These are phyloP conservation scores for Carcharodon carcharias DNA, from an alignment of 2,797 vertebrate species.

Conservation along the genomic window DNA sequence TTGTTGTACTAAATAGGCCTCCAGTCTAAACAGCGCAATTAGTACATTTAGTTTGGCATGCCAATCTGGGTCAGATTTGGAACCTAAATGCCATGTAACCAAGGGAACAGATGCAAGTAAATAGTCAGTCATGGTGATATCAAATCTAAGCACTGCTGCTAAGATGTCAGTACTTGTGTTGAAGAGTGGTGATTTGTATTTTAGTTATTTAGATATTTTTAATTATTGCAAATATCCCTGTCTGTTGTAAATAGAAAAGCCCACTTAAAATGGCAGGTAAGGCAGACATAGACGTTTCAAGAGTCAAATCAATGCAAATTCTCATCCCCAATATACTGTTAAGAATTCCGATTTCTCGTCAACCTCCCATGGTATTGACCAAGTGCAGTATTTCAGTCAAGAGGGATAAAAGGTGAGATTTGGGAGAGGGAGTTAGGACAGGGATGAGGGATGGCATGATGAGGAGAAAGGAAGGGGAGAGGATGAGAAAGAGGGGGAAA, in stretches of 20 bases:
- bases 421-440: neutral
- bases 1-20: neutral
- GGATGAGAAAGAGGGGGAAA: too few relatives aligned
- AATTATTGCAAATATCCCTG: neutral
- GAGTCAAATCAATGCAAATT: neutral
- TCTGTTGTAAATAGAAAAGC: neutral
- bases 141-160: neutral
- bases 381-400: neutral
- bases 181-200: neutral
- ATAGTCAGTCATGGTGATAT: neutral
- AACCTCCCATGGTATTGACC: neutral
- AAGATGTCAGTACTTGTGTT: neutral
- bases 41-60: neutral
- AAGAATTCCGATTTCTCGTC: neutral
- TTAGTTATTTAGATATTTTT: neutral
- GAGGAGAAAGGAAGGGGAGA: neutral
- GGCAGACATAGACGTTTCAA: neutral
- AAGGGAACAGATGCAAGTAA: neutral
- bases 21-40: neutral
- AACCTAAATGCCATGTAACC: neutral
- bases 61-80: neutral
- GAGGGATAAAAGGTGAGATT: neutral
- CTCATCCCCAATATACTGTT: neutral
- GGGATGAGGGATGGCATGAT: neutral
- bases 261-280: neutral